phyloP scores from a whole-genome alignment of 2,888 invertebrate species.

The Helicoverpa assulta region DNA sequence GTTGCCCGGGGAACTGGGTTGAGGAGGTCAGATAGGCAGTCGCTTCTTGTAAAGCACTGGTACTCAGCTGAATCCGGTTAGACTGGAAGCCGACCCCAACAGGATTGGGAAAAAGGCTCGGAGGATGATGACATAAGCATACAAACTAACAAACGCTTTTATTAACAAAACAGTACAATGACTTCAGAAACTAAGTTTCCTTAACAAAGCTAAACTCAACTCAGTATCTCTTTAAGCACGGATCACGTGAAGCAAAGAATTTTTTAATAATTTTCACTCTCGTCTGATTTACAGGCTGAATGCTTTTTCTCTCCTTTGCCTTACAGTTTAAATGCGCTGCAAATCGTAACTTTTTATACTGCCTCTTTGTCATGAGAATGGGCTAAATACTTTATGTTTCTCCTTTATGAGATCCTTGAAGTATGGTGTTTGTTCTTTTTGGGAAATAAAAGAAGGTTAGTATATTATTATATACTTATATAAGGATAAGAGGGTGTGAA shows the following conservation, averaged over 20 bases:
- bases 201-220: slow-evolving; percentile 30
- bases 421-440: slow-evolving; percentile 38
- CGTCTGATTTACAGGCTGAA: slow-evolving; percentile 58
- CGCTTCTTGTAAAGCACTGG: too few relatives aligned
- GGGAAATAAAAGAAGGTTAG: neutral
- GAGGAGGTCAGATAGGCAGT: too few relatives aligned
- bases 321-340: slow-evolving; percentile 33
- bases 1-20: too few relatives aligned
- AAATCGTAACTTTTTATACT: slow-evolving; percentile 54
- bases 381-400: slow-evolving; percentile 43
- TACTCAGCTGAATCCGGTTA: too few relatives aligned
- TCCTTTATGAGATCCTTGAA: slow-evolving; percentile 19
- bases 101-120: too few relatives aligned
- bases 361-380: slow-evolving; percentile 45
- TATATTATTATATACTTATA: neutral
- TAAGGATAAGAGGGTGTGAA: neutral
- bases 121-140: too few relatives aligned
- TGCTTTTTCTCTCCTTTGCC: slow-evolving; percentile 34
- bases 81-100: too few relatives aligned
- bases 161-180: neutral
- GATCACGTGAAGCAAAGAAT: slow-evolving; percentile 47
- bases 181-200: neutral
- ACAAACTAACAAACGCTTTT: too few relatives aligned
- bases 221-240: slow-evolving; percentile 14
- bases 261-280: slow-evolving; percentile 64